phyloP scores from a whole-genome alignment of 1,140 invertebrate species.

The Magallana ariakensis region DNA sequence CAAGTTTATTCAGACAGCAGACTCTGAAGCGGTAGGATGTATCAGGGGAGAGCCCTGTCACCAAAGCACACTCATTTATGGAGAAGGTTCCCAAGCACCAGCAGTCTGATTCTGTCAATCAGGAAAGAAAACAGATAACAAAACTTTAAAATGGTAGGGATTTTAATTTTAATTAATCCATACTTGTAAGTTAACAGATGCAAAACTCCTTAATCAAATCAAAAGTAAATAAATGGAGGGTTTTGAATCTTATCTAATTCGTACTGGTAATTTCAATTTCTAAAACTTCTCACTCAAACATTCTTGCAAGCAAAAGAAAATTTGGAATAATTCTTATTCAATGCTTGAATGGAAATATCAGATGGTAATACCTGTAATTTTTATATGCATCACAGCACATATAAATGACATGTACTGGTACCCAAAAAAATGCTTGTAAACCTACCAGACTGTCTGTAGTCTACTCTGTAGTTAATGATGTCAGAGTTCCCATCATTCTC shows the following conservation, averaged over 20 bases:
- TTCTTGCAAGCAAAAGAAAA: no score
- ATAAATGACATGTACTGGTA: no score
- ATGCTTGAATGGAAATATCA: no score
- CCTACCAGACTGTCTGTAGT: constrained; percentile 81
- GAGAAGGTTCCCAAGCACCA: constrained; percentile 94
- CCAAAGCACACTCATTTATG: constrained; percentile 95
- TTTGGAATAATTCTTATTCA: no score
- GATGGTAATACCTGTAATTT: neutral
- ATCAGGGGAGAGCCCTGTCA: constrained; percentile 88
- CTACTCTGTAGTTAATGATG: constrained; percentile 79
- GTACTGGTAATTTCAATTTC: no score
- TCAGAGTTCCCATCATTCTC: constrained; percentile 75
- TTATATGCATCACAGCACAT: neutral
- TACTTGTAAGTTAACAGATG: no score
- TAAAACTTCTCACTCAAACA: no score
- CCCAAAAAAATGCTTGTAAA: neutral
- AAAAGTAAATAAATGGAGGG: no score
- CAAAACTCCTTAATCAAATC: no score
- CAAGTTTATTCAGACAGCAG: constrained; percentile 93
- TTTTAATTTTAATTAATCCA: no score
- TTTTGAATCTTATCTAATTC: no score
- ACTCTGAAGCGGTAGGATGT: constrained; percentile 93
- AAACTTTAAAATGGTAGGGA: no score
- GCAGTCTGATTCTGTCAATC: constrained; percentile 84
- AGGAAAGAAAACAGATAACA: neutral